Base-by-base conservation (phyloP, 2,888 invertebrate species). In the Drymonia ruficornis region DNA sequence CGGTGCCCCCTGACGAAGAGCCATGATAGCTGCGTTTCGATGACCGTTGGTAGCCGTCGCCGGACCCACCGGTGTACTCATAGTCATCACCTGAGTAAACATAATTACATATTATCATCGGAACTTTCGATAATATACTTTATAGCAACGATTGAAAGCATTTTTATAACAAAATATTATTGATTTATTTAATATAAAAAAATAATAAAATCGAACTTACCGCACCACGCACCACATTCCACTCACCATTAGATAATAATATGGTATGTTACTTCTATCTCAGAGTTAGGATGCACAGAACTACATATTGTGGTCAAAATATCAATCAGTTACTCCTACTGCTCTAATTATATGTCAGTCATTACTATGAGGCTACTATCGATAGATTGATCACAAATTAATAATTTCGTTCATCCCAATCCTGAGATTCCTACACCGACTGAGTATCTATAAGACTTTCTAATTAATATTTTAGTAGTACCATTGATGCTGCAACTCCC, bases 41-140 rank as follows among this genome's bases (percentile, higher is more conserved):
- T 40, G 92, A 77, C 61, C 87, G 83, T 72, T 91, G 92, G 67
- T 91, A 89, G 1, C 92, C 92, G 49, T 93, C 93, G 53, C 93
- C 93, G 15, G 93, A 91, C 1, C 89, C 93, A 40, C 93, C 93
- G 49, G 91, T 87, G 78, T 90, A 89, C 70, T 93, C 93, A 82
- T 89, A 91, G 73, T 93, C 93, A 71, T 92, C 92, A 80, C 90
- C 91, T 90, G 74, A 90, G 74, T 16, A 49, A 53, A 59, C 46
- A 60, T 16, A 60, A 45, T 50, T 49, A 50, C n/a, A 55, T 36
- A 36, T 67, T 63, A 65, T 45, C 52, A 55, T 51, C 18, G n/a
- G 28, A 2, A 50, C 45, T 55, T 51, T 55, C 42, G 48, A 45
- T 9, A 36, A 56, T 31, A 15, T 16, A 50, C 31, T 50, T 43